Evolutionary conservation across 2,797 vertebrate species (phyloP).

Genomic region (Syncerus caffer): DNA sequence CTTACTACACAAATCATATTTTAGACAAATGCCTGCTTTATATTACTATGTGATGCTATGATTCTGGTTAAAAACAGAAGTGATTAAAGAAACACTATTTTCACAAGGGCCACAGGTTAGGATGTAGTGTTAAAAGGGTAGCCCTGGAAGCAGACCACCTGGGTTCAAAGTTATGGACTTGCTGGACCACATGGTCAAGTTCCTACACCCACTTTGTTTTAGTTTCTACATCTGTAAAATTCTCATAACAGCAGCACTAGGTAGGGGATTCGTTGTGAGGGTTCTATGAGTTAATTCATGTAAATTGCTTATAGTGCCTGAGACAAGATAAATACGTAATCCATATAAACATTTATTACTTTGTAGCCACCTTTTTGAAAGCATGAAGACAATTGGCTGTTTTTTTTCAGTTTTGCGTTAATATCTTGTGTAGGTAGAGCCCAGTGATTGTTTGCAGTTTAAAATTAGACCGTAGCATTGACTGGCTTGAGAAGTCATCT

Average conservation of each 20-base stretch:
- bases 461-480: not conserved
- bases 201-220: not conserved
- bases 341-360: not conserved
- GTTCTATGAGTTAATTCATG: not conserved
- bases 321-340: not conserved
- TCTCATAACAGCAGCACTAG: not conserved
- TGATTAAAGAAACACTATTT: accelerated
- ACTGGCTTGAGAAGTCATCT: not conserved
- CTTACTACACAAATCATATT: not conserved
- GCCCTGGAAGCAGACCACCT: not conserved
- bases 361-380: not conserved
- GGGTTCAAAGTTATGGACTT: not conserved
- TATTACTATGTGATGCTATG: accelerated
- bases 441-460: not conserved
- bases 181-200: not conserved
- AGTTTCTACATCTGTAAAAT: not conserved
- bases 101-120: too few species aligned
- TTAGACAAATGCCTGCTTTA: not conserved
- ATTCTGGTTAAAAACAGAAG: not conserved
- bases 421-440: not conserved
- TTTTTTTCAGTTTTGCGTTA: not conserved
- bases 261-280: not conserved
- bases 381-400: not conserved
- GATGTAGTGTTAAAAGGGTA: too few species aligned
- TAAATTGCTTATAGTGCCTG: not conserved